Evolutionary conservation across 2,797 vertebrate genomes (phyloP).

Genomic region (Hephaestus fuliginosus): DNA sequence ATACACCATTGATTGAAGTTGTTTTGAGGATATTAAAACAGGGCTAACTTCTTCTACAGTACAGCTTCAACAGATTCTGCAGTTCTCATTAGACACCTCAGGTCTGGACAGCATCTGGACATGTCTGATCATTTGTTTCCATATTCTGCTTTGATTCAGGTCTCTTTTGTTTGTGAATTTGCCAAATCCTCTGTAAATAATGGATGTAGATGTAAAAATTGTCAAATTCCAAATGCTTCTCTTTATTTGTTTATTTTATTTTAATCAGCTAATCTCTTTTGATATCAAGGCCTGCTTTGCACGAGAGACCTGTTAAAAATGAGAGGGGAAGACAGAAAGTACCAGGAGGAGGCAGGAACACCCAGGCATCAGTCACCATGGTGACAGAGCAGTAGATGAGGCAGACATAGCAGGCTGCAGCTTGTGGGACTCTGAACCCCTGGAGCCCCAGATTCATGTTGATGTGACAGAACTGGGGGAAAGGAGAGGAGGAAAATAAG

Average conservation of each 20-base stretch:
- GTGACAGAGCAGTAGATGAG: slow-evolving; percentile 67
- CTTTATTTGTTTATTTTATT: too few relatives aligned
- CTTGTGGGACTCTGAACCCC: slow-evolving; percentile 65
- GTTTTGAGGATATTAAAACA: slow-evolving; percentile 12
- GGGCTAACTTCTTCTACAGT: not conserved
- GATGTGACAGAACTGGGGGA: slow-evolving; percentile 70
- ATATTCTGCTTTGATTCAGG: not conserved
- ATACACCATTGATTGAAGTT: not conserved
- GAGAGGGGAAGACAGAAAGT: slow-evolving; percentile 41
- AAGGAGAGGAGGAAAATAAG: slow-evolving; percentile 35
- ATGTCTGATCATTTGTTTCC: slow-evolving; percentile 2
- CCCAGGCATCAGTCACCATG: slow-evolving; percentile 72
- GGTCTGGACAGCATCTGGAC: not conserved
- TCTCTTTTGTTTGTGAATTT: not conserved
- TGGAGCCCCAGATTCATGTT: slow-evolving; percentile 59
- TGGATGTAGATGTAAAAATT: too few relatives aligned
- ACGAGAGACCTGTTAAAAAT: too few relatives aligned
- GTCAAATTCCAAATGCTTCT: too few relatives aligned
- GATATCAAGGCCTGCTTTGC: too few relatives aligned
- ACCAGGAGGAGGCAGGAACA: slow-evolving; percentile 57
- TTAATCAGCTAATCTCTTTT: too few relatives aligned
- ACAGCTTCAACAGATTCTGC: slow-evolving; percentile 2
- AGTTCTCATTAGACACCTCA: not conserved
- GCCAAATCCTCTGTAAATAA: not conserved
- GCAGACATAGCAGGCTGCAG: slow-evolving; percentile 59